Conservation (phyloP, 2,113 vertebrate genomes). For the Prionailurus viverrinus region DNA sequence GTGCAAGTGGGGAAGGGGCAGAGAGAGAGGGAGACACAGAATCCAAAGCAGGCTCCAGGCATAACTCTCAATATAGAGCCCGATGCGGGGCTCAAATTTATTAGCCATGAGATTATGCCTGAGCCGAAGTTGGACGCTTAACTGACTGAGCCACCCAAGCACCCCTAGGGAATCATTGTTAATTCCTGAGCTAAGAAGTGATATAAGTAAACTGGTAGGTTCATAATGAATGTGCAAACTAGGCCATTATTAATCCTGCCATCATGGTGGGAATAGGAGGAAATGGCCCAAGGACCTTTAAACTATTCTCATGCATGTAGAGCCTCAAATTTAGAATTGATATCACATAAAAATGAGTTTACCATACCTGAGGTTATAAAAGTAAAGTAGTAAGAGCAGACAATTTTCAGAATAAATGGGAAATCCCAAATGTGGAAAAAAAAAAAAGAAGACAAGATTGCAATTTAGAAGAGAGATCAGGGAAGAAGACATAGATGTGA, state of each 20-base stretch:
- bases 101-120: too few species aligned
- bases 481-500: neutral
- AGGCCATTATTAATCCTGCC: neutral
- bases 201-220: neutral
- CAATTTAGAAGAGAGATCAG: neutral
- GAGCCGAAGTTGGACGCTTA: too few species aligned
- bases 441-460: neutral
- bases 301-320: neutral
- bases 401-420: neutral
- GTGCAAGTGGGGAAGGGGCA: too few species aligned
- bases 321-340: neutral
- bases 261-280: fast-evolving
- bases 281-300: neutral
- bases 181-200: neutral
- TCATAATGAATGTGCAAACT: neutral
- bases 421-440: neutral
- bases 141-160: too few species aligned
- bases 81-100: too few species aligned
- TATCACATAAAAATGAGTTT: neutral
- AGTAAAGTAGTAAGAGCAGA: neutral
- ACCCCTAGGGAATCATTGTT: neutral
- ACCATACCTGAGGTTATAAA: neutral
- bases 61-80: too few species aligned
- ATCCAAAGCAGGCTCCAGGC: too few species aligned
- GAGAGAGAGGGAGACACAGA: too few species aligned